These are phyloP conservation scores for Drosophila kanapiae DNA, from an alignment of 1,140 invertebrate species.

Conservation along the genomic window DNA sequence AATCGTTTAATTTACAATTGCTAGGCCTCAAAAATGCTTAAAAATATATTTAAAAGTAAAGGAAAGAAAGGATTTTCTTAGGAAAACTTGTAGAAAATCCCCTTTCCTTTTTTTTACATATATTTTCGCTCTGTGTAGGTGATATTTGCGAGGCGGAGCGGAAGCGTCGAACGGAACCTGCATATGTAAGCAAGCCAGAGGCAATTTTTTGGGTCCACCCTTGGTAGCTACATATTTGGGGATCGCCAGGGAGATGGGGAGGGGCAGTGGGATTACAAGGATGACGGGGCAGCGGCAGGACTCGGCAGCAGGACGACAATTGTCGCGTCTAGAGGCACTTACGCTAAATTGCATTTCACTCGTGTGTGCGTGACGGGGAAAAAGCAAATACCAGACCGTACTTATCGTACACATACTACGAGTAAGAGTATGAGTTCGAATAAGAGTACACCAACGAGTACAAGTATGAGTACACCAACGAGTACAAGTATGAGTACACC, in stretches of 20 bases:
- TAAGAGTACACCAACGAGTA: too few species aligned
- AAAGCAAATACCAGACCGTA: constrained; percentile 51
- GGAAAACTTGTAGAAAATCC: not conserved
- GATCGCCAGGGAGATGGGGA: constrained; percentile 1
- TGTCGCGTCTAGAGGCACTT: constrained; percentile 79
- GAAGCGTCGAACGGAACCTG: constrained; percentile 71
- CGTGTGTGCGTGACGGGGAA: constrained; percentile 37
- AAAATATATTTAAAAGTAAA: not conserved
- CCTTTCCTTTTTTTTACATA: not conserved
- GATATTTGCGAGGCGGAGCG: constrained; percentile 63
- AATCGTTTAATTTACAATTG: not conserved
- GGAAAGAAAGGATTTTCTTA: too few species aligned
- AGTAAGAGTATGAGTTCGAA: not conserved
- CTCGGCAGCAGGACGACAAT: constrained; percentile 56
- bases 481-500: not conserved
- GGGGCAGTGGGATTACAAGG: not conserved
- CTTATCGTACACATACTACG: constrained; percentile 4
- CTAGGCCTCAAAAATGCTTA: too few species aligned
- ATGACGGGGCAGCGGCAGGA: constrained; percentile 1
- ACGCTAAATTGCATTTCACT: constrained; percentile 78
- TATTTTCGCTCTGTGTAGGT: constrained; percentile 18
- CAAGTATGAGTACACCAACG: not conserved
- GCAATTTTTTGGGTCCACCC: constrained; percentile 47
- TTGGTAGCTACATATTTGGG: constrained; percentile 5
- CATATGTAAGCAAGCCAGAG: constrained; percentile 69